Evolutionary conservation across 2,888 invertebrate species (phyloP).

Genomic region (Epistrophe eligans): DNA sequence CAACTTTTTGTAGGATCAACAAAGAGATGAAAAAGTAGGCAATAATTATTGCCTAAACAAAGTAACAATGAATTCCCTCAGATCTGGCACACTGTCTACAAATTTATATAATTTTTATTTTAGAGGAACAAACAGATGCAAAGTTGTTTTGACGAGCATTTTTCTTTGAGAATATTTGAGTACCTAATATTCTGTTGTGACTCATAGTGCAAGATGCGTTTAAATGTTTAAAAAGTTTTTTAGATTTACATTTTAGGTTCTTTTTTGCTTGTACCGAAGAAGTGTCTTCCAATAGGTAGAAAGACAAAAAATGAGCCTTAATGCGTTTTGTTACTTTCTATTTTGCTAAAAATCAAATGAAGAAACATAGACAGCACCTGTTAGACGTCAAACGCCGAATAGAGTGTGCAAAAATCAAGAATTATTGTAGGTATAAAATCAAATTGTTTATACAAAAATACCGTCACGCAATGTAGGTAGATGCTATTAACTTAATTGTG

Average conservation of each 20-base stretch:
- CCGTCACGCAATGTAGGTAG: slow-evolving; percentile 31
- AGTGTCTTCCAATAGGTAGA: background rate
- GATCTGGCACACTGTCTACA: slow-evolving; percentile 35
- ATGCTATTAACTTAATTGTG: slow-evolving; percentile 12
- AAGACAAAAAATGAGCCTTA: background rate
- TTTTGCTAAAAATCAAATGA: background rate
- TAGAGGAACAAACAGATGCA: background rate
- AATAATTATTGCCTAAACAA: slow-evolving; percentile 33
- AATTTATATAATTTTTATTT: slow-evolving; percentile 51
- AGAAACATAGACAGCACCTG: slow-evolving; percentile 1
- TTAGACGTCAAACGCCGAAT: background rate
- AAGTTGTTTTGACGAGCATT: slow-evolving; percentile 4
- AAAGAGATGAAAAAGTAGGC: slow-evolving; percentile 55
- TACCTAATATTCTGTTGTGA: background rate
- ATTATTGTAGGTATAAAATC: slow-evolving; percentile 8
- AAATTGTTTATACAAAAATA: slow-evolving; percentile 12
- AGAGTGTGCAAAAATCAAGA: slow-evolving; percentile 14
- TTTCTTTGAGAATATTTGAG: background rate
- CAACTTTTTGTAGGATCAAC: slow-evolving; percentile 38
- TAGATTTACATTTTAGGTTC: background rate
- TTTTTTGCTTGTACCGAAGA: background rate
- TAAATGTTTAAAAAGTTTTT: background rate
- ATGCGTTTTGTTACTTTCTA: slow-evolving; percentile 25
- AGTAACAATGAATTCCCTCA: slow-evolving; percentile 30
- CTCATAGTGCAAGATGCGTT: background rate